Base-by-base conservation (phyloP, 2,888 invertebrate species). In the Eupithecia insigniata region DNA sequence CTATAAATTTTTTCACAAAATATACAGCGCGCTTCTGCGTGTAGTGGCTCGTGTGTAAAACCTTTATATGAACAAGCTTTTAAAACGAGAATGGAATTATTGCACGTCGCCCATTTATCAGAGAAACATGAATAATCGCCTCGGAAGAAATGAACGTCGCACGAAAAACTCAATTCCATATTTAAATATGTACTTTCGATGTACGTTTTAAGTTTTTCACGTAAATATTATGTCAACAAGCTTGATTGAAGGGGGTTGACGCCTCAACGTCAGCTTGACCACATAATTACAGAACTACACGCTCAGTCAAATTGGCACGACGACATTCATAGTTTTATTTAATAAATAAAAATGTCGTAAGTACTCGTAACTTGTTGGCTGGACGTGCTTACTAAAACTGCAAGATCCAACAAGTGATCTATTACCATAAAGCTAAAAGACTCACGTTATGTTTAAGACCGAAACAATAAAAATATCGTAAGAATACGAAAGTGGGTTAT, bases 91-190 rank as follows among this genome's bases (percentile, higher is more conserved):
- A 89, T 89, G 90, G 87, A 92, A 90, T 92, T 92, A 92, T 93
- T 92, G 85, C 90, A 86, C 89, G 88, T 90, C 90, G 88, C 83
- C 87, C 91, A 92, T 92, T 90, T 90, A 92, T 92, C 92, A 92
- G 86, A 79, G 83, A 83, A 82, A 89, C 89, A 86, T 92, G 91
- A 92, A 89, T 93, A 92, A 93, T 91, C 88, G 89, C 81, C 86
- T 85, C 87, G 84, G 85, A 89, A 85, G 87, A 90, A 90, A 91
- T 89, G 89, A 90, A 88, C 89, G 89, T 85, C 86, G 84, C 88
- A 89, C 90, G 87, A 90, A 92, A 92, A 91, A 92, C 90, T 92
- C 90, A 92, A 93, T 92, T 91, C 87, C 88, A 86, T 87, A 89
- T 92, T 92, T 91, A 90, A 92, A 92, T 91, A 90, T 89, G 90